Base-by-base conservation (phyloP, 1,140 invertebrate species). In the Neotoxoptera formosana region DNA sequence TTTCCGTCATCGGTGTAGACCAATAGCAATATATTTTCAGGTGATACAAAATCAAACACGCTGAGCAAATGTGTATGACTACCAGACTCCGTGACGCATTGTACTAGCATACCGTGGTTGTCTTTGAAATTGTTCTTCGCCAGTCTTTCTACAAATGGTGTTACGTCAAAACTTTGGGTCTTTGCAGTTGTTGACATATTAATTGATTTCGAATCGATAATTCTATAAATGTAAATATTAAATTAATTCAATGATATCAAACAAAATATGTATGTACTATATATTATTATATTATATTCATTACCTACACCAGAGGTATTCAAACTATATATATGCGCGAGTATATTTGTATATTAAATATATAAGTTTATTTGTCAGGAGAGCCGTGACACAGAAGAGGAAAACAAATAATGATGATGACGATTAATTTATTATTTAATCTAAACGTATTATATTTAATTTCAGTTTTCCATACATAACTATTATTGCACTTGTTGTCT, bases 111-210 rank as follows among this genome's bases (percentile, higher is more conserved):
- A 53, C 98, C 98, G 95, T 98, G 96, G 95, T 99, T 99, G 0
- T 86, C 81, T 36, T 86, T 23, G 30, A 86, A 93, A 30, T 93
- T 93, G 4, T 36, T 41, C 60, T 86, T 83, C 23, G 25, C 17
- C 98, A 98, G 99, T 94, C 98, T 96, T 94, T 97, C 96, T 47
- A 98, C 97, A 9, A 98, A 98, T 60, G 98, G 97, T 84, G 97
- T 96, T 0, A 99, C 97, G 95, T 99, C 98, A 93, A 99, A 96
- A 90, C 96, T 97, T 47, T 95, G 95, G 11, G 90, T 56, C 23
- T 47, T 83, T 3, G 36, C 48, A 86, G 96, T 96, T 91, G 96
- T 95, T 90, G 96, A 95, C 2, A 96, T 95, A 94, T 97, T 96
- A 86, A 98, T 95, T 25, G 96, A 94, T 95, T 97, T 97, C 60